A percentile compares a stretch with the other conserved stretches of the same genome.
phyloP scores from a whole-genome alignment of 2,797 vertebrate genomes.

The Esox masquinongy region DNA sequence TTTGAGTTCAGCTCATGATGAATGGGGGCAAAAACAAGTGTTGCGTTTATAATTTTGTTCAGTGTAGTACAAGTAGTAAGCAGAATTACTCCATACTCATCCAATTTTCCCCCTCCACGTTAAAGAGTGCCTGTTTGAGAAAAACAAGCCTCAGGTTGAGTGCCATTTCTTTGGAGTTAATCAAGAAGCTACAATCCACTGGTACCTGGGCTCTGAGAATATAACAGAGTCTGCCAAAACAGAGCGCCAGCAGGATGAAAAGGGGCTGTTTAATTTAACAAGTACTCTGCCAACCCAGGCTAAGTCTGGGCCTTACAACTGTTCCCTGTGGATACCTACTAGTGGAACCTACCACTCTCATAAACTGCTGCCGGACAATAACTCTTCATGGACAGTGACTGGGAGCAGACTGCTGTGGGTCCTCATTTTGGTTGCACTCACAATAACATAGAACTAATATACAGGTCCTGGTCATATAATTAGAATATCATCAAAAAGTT shows the following conservation, averaged over 20 bases:
- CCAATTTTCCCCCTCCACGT: constrained; percentile 7
- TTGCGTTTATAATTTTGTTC: too few species aligned
- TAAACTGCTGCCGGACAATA: fast-evolving
- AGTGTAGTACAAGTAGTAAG: too few species aligned
- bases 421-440: constrained; percentile 12
- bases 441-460: neutral
- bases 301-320: constrained; percentile 3
- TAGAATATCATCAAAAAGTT: too few species aligned
- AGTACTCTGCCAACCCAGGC: constrained; percentile 23
- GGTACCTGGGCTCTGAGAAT: constrained; percentile 30
- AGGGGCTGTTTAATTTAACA: constrained; percentile 4
- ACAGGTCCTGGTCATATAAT: too few species aligned
- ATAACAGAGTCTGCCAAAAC: neutral
- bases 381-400: neutral
- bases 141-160: neutral
- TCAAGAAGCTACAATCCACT: constrained; percentile 37
- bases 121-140: constrained; percentile 28
- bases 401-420: constrained; percentile 23
- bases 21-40: too few species aligned
- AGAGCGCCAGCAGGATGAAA: fast-evolving
- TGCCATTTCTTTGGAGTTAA: constrained; percentile 51
- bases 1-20: too few species aligned
- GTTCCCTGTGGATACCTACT: constrained; percentile 42
- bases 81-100: neutral
- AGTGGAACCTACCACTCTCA: fast-evolving